These are phyloP conservation scores for Stratiomys singularior DNA, from an alignment of 2,888 invertebrate species.

Conservation along the genomic window DNA sequence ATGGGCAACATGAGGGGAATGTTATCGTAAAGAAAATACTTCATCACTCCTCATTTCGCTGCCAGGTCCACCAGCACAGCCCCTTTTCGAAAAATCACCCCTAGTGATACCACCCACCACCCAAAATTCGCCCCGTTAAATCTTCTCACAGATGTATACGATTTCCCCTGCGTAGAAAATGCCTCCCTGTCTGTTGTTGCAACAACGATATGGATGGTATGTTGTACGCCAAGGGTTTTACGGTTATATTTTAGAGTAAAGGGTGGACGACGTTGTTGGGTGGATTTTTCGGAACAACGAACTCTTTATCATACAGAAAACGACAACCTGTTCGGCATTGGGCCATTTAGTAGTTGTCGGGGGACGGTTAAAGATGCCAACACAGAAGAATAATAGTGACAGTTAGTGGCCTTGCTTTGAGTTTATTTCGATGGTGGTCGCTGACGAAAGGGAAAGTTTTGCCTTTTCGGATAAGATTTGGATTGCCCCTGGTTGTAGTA, in stretches of 20 bases:
- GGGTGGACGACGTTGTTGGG: not conserved
- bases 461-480: not conserved
- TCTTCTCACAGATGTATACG: no score
- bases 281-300: constrained; percentile 16
- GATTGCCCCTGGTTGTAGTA: constrained; percentile 12
- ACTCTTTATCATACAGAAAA: constrained; percentile 22
- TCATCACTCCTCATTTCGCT: not conserved
- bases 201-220: no score
- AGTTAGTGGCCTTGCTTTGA: constrained; percentile 36
- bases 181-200: constrained; percentile 38
- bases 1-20: constrained; percentile 35
- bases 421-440: constrained; percentile 23
- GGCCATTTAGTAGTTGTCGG: constrained; percentile 23
- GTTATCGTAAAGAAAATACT: no score
- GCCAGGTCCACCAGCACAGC: not conserved
- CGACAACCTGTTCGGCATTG: constrained; percentile 44
- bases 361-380: constrained; percentile 24
- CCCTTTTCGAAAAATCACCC: constrained; percentile 38
- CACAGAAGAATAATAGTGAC: constrained; percentile 35
- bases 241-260: no score
- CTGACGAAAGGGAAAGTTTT: constrained; percentile 39
- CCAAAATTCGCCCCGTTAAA: no score
- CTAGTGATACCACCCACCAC: not conserved
- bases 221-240: no score
- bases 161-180: not conserved